phyloP scores from a whole-genome alignment of 2,888 invertebrate genomes.

The Meta bourneti region DNA sequence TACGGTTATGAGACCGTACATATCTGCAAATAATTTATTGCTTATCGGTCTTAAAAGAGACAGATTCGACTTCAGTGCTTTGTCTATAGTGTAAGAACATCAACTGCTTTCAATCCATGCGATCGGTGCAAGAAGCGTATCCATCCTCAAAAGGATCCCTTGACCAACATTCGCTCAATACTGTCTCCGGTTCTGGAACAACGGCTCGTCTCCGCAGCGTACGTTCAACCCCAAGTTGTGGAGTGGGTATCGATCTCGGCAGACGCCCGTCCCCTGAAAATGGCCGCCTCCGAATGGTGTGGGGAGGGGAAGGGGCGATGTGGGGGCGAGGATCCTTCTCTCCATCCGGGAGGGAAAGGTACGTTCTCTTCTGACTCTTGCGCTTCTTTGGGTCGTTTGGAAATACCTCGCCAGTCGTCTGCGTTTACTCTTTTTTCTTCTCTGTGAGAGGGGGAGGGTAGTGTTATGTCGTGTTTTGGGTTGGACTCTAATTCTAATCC shows the following conservation, averaged over 20 bases:
- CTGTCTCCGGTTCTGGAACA: slow-evolving; percentile 29
- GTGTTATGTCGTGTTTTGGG: slow-evolving; percentile 52
- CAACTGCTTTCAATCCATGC: too few species aligned
- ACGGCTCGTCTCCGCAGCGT: slow-evolving; percentile 32
- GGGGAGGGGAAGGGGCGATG: slow-evolving; percentile 4
- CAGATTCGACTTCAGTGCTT: too few species aligned
- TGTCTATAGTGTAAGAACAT: too few species aligned
- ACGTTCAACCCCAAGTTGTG: slow-evolving; percentile 54
- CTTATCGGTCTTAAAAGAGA: too few species aligned
- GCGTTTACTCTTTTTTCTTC: background rate
- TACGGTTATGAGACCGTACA: too few species aligned
- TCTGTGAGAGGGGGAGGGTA: background rate
- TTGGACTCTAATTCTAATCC: slow-evolving; percentile 37
- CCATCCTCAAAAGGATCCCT: background rate
- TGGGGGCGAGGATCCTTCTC: slow-evolving; percentile 50
- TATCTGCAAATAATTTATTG: too few species aligned
- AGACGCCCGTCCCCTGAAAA: slow-evolving; percentile 54
- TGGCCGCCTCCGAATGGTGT: slow-evolving; percentile 45
- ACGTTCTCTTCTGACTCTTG: slow-evolving; percentile 44
- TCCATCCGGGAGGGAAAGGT: slow-evolving; percentile 53
- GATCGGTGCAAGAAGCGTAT: too few species aligned
- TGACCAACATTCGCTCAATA: slow-evolving; percentile 52
- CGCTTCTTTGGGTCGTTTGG: slow-evolving; percentile 25
- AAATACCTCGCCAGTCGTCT: slow-evolving; percentile 1
- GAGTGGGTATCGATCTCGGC: slow-evolving; percentile 51